phyloP scores from a whole-genome alignment of 2,888 invertebrate species.

The Pollenia angustigena region DNA sequence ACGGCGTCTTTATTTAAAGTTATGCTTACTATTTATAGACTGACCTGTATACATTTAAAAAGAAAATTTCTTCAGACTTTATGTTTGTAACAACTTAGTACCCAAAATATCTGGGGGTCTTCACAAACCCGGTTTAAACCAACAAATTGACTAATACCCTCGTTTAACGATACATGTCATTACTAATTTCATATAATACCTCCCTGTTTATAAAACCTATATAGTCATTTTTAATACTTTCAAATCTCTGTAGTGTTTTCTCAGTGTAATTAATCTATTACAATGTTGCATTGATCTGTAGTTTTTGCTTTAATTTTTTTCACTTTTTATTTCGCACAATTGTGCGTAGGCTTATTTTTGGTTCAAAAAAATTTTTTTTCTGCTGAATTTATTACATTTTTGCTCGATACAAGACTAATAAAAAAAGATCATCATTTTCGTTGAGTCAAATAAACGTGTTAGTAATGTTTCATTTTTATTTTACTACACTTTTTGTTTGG shows the following conservation, averaged over 20 bases:
- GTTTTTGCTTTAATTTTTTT: neutral
- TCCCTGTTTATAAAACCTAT: too few species aligned
- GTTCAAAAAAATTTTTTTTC: slow-evolving; percentile 27
- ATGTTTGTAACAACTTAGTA: too few species aligned
- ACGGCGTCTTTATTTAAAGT: too few species aligned
- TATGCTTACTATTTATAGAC: too few species aligned
- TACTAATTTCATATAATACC: too few species aligned
- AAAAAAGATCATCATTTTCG: slow-evolving; percentile 45
- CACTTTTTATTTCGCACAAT: slow-evolving; percentile 32
- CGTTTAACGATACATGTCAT: too few species aligned
- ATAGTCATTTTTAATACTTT: neutral
- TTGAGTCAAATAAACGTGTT: slow-evolving; percentile 51
- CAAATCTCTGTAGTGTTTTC: neutral
- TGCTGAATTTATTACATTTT: slow-evolving; percentile 16
- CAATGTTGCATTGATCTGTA: slow-evolving; percentile 27
- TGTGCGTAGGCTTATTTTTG: slow-evolving; percentile 62
- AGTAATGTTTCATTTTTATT: slow-evolving; percentile 37
- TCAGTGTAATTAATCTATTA: slow-evolving; percentile 19
- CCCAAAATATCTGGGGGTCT: too few species aligned
- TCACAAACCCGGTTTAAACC: too few species aligned
- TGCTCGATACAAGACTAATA: neutral
- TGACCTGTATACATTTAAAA: too few species aligned
- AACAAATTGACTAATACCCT: too few species aligned
- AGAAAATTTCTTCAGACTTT: too few species aligned
- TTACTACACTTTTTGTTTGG: slow-evolving; percentile 10